Evolutionary conservation across 2,888 invertebrate genomes (phyloP), one percentile per base, ranked within the genome.

Genomic region (Idaea dimidiata): DNA sequence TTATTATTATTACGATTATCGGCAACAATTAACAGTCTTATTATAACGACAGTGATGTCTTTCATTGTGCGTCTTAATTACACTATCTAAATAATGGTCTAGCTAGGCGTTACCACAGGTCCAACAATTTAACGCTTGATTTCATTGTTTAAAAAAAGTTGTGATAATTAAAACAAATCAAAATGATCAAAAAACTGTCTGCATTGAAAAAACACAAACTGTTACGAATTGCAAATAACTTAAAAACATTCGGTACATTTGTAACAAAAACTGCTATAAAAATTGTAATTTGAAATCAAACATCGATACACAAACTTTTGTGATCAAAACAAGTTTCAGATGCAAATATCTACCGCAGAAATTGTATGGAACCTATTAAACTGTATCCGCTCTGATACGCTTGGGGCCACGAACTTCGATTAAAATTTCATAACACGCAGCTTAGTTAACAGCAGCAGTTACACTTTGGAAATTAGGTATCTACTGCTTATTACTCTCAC

Each of bases 361-460:
- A 77, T 74, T 76, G 73, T 76, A 76, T 74, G 71, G 68, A 70
- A 67, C 66, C 75, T 67, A 74, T 75, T 73, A 71, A 76, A 76
- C 66, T 69, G 69, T 74, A 70, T 73, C 72, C 71, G 66, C 59
- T 74, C 78, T 79, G 74, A 88, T 87, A 82, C 87, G 75, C 87
- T 76, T 74, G 84, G 85, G 88, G 82, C 79, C 79, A 76, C 77
- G 78, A 86, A 88, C 83, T 89, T 90, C 89, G 90, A 90, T 91
- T 91, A 89, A 89, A 89, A 87, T 89, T 91, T 89, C 88, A 89
- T 86, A 87, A 84, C 83, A 81, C 78, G 77, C 75, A 79, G 84
- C 82, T 83, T 84, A 86, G 84, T 43, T 24, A 24, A 80, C 78
- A 24, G 77, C 75, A 79, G 84, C 82, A 86, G 84, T 43, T 43